Evolutionary conservation across 2,113 vertebrate species (phyloP).

Genomic region (Stigmatopora nigra): DNA sequence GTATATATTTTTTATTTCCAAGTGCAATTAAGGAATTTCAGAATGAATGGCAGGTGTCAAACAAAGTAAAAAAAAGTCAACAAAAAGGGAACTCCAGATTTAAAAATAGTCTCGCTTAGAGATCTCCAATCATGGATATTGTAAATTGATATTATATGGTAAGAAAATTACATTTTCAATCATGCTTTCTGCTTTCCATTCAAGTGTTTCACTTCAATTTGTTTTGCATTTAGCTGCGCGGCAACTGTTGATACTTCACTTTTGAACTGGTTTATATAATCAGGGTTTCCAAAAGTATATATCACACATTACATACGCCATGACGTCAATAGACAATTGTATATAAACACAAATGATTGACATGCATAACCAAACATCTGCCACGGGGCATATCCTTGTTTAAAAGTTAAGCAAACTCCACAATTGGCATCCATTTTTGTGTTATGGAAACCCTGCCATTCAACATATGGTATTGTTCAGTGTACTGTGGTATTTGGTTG

Average conservation of each 20-base stretch:
- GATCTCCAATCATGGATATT: conserved; percentile 37
- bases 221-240: conserved; percentile 38
- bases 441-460: background rate
- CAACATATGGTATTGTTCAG: conserved; percentile 34
- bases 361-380: background rate
- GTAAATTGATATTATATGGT: conserved; percentile 41
- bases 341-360: background rate
- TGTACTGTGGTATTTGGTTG: conserved; percentile 33
- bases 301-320: background rate
- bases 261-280: conserved; percentile 1
- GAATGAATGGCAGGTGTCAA: conserved; percentile 61
- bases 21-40: conserved; percentile 72
- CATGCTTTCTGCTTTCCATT: conserved; percentile 30
- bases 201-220: conserved; percentile 28
- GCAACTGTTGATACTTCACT: conserved; percentile 38
- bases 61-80: conserved; percentile 38
- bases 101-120: conserved; percentile 30
- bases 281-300: background rate
- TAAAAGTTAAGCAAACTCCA: background rate
- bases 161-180: conserved; percentile 30
- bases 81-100: conserved; percentile 22
- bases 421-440: background rate
- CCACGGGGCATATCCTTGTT: background rate
- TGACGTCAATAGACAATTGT: background rate
- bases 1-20: conserved; percentile 71